A percentile compares a stretch with the other conserved stretches of the same genome.
Evolutionary conservation across 2,888 invertebrate genomes (phyloP).

Genomic region (Conchocele bisecta): DNA sequence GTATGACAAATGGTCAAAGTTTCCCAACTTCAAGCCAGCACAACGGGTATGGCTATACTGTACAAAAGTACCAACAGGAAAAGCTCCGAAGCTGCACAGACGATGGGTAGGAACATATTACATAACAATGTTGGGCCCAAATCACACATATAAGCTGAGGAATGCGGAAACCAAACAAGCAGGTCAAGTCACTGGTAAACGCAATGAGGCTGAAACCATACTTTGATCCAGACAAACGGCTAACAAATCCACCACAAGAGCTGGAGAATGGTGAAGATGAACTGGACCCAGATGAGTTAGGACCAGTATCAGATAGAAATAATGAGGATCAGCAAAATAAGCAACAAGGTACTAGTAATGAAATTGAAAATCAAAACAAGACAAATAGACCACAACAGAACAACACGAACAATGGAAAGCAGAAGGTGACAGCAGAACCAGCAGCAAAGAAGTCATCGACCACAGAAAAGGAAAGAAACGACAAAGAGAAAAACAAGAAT

Average conservation of each 20-base stretch:
- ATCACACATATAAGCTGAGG: slow-evolving; percentile 32
- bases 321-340: too few relatives aligned
- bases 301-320: too few relatives aligned
- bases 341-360: too few relatives aligned
- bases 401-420: too few relatives aligned
- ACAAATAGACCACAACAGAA: too few relatives aligned
- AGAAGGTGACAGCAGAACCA: too few relatives aligned
- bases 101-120: slow-evolving; percentile 34
- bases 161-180: slow-evolving; percentile 4
- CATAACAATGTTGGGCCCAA: slow-evolving; percentile 12
- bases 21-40: slow-evolving; percentile 25
- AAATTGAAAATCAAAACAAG: too few relatives aligned
- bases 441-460: too few relatives aligned
- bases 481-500: too few relatives aligned
- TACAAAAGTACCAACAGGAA: slow-evolving; percentile 29
- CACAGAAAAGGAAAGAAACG: too few relatives aligned
- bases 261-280: slow-evolving; percentile 2
- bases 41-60: slow-evolving; percentile 42
- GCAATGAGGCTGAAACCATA: slow-evolving; percentile 33
- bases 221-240: slow-evolving; percentile 28
- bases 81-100: slow-evolving; percentile 27
- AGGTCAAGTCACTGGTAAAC: slow-evolving; percentile 26
- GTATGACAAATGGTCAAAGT: slow-evolving; percentile 34
- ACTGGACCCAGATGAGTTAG: slow-evolving; percentile 14
- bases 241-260: slow-evolving; percentile 33